phyloP scores from a whole-genome alignment of 2,797 vertebrate genomes.

The Macropus fuliginosus region DNA sequence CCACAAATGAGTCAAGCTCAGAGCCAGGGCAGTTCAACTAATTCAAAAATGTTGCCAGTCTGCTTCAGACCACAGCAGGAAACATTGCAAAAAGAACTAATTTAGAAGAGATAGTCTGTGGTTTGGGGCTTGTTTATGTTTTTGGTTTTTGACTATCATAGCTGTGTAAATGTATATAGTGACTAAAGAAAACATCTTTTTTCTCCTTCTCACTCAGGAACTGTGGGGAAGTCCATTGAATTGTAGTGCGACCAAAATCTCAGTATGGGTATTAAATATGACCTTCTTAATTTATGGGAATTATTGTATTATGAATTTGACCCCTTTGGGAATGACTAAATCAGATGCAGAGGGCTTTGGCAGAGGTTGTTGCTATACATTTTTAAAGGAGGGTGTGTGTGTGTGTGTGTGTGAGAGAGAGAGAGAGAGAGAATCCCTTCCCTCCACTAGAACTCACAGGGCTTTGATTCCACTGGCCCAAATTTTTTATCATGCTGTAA shows the following conservation, averaged over 20 bases:
- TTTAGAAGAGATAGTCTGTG: background rate
- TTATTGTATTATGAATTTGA: background rate
- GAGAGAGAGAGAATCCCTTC: background rate
- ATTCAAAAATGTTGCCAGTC: background rate
- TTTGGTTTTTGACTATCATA: background rate
- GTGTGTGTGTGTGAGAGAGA: background rate
- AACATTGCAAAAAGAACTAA: accelerated
- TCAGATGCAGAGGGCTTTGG: background rate
- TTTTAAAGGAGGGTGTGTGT: background rate
- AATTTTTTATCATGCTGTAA: background rate
- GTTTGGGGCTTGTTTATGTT: background rate
- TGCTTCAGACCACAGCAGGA: background rate
- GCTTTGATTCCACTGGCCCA: background rate
- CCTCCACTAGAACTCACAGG: background rate
- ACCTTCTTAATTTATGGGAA: background rate
- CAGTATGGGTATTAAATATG: background rate
- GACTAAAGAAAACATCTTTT: background rate
- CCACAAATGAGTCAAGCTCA: accelerated
- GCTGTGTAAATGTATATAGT: background rate
- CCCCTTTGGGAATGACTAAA: background rate
- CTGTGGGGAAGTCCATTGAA: background rate
- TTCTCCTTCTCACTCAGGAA: background rate
- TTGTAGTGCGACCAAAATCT: background rate
- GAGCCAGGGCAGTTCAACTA: background rate
- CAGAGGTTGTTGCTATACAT: background rate